Percentiles rank a stretch among this genome's conserved stretches.
These are phyloP conservation scores for Heliconius erato DNA, from an alignment of 2,888 invertebrate genomes.

Conservation along the genomic window DNA sequence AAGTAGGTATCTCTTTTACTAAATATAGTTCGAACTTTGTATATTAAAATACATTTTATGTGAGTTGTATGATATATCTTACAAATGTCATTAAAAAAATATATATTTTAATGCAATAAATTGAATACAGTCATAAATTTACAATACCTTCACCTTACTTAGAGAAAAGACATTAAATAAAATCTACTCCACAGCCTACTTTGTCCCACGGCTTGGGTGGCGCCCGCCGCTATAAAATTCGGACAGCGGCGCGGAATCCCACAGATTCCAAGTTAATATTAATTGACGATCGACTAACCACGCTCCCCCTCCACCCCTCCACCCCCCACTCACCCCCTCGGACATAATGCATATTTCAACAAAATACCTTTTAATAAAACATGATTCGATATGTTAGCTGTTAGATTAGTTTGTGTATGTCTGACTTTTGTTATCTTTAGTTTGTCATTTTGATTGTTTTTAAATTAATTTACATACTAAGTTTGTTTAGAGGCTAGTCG, in stretches of 20 bases:
- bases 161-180: background rate
- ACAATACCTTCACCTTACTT: background rate
- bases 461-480: background rate
- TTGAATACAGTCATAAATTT: background rate
- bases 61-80: background rate
- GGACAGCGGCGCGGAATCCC: conserved; percentile 85
- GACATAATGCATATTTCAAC: conserved; percentile 35
- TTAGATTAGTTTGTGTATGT: conserved; percentile 6
- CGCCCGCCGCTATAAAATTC: conserved; percentile 86
- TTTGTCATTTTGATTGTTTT: background rate
- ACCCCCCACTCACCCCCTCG: background rate
- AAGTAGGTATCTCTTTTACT: no score
- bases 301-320: background rate
- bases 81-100: background rate
- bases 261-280: conserved; percentile 85
- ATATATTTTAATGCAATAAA: background rate
- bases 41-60: no score
- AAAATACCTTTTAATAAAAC: conserved; percentile 34
- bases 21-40: no score
- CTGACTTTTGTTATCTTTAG: background rate
- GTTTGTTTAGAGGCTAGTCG: no score
- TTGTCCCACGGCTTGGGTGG: conserved; percentile 78
- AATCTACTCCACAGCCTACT: conserved; percentile 58
- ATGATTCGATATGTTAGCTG: conserved; percentile 27
- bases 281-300: conserved; percentile 84